Percentiles rank a stretch among this genome's conserved stretches.
Conservation (phyloP, 2,888 invertebrate genomes). For the Limnephilus rhombicus region DNA sequence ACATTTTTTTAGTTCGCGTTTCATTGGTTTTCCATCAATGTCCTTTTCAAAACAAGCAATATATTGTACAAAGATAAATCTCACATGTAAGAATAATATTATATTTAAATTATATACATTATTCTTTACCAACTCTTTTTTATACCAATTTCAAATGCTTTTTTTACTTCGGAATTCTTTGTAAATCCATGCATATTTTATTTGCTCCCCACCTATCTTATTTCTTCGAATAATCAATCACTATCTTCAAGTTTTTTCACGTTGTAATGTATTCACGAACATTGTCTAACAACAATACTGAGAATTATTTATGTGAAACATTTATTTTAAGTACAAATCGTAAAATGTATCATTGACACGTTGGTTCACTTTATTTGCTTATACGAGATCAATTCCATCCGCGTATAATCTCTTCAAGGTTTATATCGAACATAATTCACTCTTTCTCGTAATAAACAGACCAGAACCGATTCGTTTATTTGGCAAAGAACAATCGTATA, state of each 20-base stretch:
- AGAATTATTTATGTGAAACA: background rate
- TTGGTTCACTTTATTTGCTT: background rate
- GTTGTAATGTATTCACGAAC: background rate
- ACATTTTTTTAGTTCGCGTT: too few species aligned
- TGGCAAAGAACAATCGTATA: background rate
- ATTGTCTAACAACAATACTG: background rate
- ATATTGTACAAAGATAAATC: background rate
- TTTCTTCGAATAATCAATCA: background rate
- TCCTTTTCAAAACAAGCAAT: background rate
- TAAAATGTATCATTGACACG: background rate
- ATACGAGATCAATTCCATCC: background rate
- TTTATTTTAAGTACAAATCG: background rate
- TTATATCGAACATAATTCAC: background rate
- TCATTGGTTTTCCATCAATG: too few species aligned
- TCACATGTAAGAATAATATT: too few species aligned
- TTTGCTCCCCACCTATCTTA: background rate
- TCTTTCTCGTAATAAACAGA: background rate
- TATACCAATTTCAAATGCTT: background rate
- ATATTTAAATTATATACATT: too few species aligned
- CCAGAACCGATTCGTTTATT: slow-evolving; percentile 4
- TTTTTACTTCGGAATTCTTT: background rate
- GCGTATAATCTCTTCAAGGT: background rate
- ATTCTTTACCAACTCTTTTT: background rate
- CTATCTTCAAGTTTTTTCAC: background rate
- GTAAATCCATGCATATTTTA: background rate